Evolutionary conservation across 2,113 vertebrate genomes (phyloP).

Genomic region (Pipra filicauda): DNA sequence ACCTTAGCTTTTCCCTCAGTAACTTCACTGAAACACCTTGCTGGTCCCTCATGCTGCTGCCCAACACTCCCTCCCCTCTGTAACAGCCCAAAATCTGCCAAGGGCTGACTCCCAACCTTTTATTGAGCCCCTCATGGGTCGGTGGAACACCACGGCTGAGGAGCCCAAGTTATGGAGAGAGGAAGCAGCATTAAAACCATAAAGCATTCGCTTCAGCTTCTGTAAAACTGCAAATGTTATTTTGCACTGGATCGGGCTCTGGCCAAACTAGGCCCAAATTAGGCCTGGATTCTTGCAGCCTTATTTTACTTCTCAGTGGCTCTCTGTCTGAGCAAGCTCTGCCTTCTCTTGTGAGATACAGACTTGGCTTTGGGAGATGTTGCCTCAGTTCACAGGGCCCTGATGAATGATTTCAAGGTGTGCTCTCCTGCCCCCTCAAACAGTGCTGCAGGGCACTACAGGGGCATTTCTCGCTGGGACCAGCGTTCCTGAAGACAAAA

Average conservation of each 20-base stretch:
- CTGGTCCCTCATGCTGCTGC: too few relatives aligned
- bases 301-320: neutral
- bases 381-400: neutral
- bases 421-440: neutral
- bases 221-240: neutral
- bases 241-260: neutral
- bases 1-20: too few relatives aligned
- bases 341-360: neutral
- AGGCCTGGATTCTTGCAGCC: neutral
- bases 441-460: neutral
- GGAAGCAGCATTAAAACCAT: neutral
- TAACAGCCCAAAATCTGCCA: too few relatives aligned
- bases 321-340: neutral
- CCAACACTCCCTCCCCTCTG: too few relatives aligned
- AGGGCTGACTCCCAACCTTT: too few relatives aligned
- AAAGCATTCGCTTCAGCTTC: neutral
- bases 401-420: neutral
- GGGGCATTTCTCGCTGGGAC: neutral
- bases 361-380: fast-evolving
- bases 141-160: too few relatives aligned
- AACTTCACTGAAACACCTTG: too few relatives aligned
- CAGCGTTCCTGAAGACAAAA: neutral
- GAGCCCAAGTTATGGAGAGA: neutral
- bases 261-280: neutral
- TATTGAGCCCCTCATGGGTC: too few relatives aligned